Evolutionary conservation across 2,888 invertebrate species (phyloP), one percentile per base, ranked within the genome.

Genomic region (Amorpha juglandis): DNA sequence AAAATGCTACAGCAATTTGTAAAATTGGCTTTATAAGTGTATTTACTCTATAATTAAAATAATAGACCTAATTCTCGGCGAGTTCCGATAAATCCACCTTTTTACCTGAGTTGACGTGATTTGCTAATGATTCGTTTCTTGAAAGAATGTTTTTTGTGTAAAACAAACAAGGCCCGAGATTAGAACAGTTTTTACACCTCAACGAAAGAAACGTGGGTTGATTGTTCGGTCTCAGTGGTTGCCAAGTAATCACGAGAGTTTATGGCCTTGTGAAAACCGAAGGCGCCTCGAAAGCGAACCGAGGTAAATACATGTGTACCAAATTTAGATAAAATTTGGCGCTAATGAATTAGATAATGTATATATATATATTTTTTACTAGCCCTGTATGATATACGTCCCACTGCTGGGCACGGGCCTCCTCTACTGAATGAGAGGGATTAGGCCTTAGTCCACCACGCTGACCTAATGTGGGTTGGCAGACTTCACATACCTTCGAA

Each of bases 21-120:
- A 62, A 84, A 86, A 82, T 84, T 79, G 82, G 78, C 70, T 78
- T 69, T 70, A 64, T 79, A 76, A 77, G 74, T 77, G 74, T 88
- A 83, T 87, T 90, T 86, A 75, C 86, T 84, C 84, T 90, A 89
- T 92, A 92, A 92, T 92, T 92, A 92, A 87, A 78, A 83, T 90
- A 91, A 92, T 92, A 81, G 83, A 77, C 82, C 84, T 84, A 87
- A 89, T 89, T 91, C 82, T 74, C 75, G 84, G 79, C 76, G 81
- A 81, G 78, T 85, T 84, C 83, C 84, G 87, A 90, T 89, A 87
- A 79, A 79, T 75, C 79, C 74, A 71, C 74, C 72, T 78, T 78
- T 81, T 91, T 58, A 90, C 91, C 91, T 90, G 91, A 75, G 77
- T 74, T 76, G 69, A 77, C 75, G 79, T 85, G 87, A 89, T 89